Conservation (phyloP, 1,140 invertebrate species). For the Ladona fulva region DNA sequence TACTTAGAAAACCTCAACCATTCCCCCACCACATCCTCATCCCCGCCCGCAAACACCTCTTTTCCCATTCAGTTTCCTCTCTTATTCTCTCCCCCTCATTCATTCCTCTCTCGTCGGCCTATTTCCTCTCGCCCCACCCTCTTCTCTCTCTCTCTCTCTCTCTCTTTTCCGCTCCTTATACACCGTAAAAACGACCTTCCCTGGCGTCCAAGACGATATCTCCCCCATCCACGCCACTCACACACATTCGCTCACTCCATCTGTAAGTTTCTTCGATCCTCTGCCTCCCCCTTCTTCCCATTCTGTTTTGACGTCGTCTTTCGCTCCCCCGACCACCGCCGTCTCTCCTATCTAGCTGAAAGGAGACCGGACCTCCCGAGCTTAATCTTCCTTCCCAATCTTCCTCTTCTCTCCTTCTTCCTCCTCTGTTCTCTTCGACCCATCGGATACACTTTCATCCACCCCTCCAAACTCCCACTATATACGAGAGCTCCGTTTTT, state of each 20-base stretch:
- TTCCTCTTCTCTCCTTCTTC: not conserved
- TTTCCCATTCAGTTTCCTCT: not conserved
- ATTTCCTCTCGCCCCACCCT: too few species aligned
- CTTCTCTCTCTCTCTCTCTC: not conserved
- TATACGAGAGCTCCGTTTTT: too few species aligned
- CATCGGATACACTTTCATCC: not conserved
- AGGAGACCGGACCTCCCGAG: too few species aligned
- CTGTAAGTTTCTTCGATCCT: not conserved
- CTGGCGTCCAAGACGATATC: not conserved
- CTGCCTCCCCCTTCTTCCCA: not conserved
- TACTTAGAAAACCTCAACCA: not conserved
- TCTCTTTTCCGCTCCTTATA: not conserved
- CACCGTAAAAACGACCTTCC: constrained; percentile 3
- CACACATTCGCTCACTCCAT: not conserved
- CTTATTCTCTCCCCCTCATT: too few species aligned
- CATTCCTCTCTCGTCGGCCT: too few species aligned
- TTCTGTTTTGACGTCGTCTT: not conserved
- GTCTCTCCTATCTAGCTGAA: too few species aligned
- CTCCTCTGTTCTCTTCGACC: too few species aligned
- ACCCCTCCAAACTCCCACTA: not conserved
- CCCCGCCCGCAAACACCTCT: not conserved
- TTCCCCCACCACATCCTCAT: too few species aligned
- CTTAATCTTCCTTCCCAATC: too few species aligned
- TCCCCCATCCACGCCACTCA: too few species aligned
- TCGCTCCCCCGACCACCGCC: not conserved